These are phyloP conservation scores for Drosophila incognita DNA, from an alignment of 2,888 invertebrate species.

Conservation along the genomic window DNA sequence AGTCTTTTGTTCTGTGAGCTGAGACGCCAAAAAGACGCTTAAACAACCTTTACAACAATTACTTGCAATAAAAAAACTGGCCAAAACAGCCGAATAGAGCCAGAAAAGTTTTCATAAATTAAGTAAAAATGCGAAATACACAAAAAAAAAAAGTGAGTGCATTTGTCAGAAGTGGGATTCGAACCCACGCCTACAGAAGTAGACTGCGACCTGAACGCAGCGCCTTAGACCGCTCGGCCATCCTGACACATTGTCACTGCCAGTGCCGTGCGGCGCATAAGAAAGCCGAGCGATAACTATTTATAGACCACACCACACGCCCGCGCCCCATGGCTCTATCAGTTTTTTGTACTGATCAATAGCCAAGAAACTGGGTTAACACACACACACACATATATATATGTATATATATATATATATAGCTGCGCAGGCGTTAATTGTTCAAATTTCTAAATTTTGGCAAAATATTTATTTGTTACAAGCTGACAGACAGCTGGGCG, in stretches of 20 bases:
- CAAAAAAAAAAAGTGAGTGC: not conserved
- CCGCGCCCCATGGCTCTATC: not conserved
- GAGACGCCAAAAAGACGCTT: constrained; percentile 8
- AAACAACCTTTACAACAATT: not conserved
- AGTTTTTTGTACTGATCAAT: not conserved
- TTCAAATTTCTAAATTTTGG: constrained; percentile 46
- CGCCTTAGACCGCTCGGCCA: constrained; percentile 80
- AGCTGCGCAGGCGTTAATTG: constrained; percentile 48
- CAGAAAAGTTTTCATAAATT: not conserved
- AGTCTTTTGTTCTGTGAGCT: constrained; percentile 68
- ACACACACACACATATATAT: not conserved
- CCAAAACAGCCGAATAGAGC: not conserved
- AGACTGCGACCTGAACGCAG: constrained; percentile 84
- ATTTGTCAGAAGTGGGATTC: constrained; percentile 82
- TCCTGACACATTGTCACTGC: constrained; percentile 32
- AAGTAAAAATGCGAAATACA: not conserved
- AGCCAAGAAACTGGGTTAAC: constrained; percentile 54
- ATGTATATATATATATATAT: not conserved
- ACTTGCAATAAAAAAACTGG: not conserved
- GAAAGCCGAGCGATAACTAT: not conserved
- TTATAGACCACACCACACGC: constrained; percentile 1
- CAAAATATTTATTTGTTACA: constrained; percentile 19
- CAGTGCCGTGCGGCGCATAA: fast-evolving
- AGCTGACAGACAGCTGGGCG: constrained; percentile 47
- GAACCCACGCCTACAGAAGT: constrained; percentile 83